Evolutionary conservation across 2,113 vertebrate species (phyloP), one percentile per base, ranked within the genome.

Genomic region (Nesoenas mayeri): DNA sequence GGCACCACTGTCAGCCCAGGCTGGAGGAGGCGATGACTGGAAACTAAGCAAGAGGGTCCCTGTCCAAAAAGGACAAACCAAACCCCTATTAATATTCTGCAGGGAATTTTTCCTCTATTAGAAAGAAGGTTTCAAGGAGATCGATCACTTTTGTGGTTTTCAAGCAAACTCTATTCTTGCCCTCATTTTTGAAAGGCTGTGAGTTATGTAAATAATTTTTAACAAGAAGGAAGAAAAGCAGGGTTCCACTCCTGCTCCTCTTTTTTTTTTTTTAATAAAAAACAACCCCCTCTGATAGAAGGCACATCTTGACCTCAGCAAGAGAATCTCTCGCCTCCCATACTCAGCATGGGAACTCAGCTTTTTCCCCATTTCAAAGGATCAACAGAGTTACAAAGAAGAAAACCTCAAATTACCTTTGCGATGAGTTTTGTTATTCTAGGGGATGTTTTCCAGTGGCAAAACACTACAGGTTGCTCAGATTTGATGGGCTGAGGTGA

Each of bases 1-100:
- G 44, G 15, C 44, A 54, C 28, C 7, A 0, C 0, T 1, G 0
- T 38, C 3, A 58, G 61, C 66, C 51, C n/a, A 15, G 38, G 31
- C 2, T 0, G 38, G 14, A 56, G 28, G 24, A 80, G 18, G 18
- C 9, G 13, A 19, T 3, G 4, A n/a, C 22, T 58, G 29, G 34
- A 80, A 86, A 56, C 3, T 4, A 40, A 26, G n/a, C 50, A 69
- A 34, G 19, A 18, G 26, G 15, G 5, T 7, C 16, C 29, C 32
- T 10, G 3, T 14, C 34, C n/a, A 12, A 53, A 67, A 61, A 40
- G 22, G 32, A 56, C 12, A 54, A 82, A n/a, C 1, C 0, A 1
- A 60, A 60, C 15, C 5, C 32, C 65, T 5, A 0, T 16, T 40
- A 50, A 36, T 12, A 44, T 26, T 50, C 53, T 58, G 13, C 38